Evolutionary conservation across 2,888 invertebrate genomes (phyloP).

Genomic region (Agrotis segetum): DNA sequence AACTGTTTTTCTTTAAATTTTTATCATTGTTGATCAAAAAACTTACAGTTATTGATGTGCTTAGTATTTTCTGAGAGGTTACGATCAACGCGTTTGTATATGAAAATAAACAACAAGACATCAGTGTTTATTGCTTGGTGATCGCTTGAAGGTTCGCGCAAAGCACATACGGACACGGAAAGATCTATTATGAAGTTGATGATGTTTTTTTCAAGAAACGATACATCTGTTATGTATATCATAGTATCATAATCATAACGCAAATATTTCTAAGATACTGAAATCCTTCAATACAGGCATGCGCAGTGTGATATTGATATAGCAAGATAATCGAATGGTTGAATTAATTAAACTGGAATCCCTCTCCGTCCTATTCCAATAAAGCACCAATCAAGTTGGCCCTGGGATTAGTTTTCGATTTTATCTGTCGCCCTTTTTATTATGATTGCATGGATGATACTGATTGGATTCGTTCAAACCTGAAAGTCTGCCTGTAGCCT

Average conservation of each 20-base stretch:
- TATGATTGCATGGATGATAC: constrained; percentile 15
- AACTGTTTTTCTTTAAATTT: constrained; percentile 9
- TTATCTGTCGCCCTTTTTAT: constrained; percentile 29
- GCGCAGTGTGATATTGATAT: neutral
- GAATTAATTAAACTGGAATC: constrained; percentile 42
- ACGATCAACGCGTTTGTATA: constrained; percentile 18
- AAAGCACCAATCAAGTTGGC: constrained; percentile 21
- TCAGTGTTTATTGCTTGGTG: constrained; percentile 31
- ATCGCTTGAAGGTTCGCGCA: constrained; percentile 14
- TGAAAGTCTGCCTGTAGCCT: neutral
- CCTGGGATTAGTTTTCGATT: constrained; percentile 33
- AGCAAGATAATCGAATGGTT: constrained; percentile 11
- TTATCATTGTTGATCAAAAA: constrained; percentile 21
- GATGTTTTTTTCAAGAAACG: constrained; percentile 14
- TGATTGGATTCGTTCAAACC: constrained; percentile 14
- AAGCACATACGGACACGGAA: constrained; percentile 4
- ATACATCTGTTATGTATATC: neutral
- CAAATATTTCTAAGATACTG: neutral
- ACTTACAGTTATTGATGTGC: constrained; percentile 19
- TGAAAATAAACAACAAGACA: constrained; percentile 39
- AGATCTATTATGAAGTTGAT: constrained; percentile 2
- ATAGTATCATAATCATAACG: neutral
- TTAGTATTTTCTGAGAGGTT: constrained; percentile 28
- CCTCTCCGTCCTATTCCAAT: constrained; percentile 12
- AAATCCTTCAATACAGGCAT: neutral